These are phyloP conservation scores for Euzetes globulus DNA, from an alignment of 2,888 invertebrate genomes.

Conservation along the genomic window DNA sequence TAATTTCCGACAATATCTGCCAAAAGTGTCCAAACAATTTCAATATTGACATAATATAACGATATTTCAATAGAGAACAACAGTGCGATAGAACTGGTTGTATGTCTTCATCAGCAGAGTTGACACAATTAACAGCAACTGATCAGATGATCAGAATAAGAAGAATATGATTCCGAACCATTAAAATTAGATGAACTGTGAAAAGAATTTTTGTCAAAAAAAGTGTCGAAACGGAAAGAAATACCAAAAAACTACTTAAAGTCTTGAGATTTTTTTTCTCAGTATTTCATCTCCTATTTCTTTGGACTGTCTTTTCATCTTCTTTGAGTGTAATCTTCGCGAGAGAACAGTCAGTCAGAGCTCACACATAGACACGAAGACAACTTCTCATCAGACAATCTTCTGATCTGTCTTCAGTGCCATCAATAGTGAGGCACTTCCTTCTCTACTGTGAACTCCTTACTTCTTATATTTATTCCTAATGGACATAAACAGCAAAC, in stretches of 20 bases:
- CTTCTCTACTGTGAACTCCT: neutral
- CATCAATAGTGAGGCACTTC: neutral
- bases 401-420: neutral
- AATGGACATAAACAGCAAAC: slow-evolving; percentile 16
- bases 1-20: too few relatives aligned
- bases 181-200: neutral
- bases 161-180: neutral
- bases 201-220: neutral
- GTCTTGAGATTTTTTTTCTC: neutral
- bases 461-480: neutral
- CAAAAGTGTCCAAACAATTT: too few relatives aligned
- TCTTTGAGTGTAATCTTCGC: neutral
- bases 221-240: neutral
- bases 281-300: neutral
- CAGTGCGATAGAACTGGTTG: neutral
- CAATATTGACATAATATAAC: too few relatives aligned
- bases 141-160: neutral
- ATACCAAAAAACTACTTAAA: neutral
- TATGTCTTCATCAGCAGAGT: neutral
- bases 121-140: neutral
- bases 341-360: neutral
- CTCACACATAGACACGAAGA: neutral
- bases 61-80: neutral
- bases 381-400: neutral
- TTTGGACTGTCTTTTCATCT: neutral